Evolutionary conservation across 2,113 vertebrate genomes (phyloP).

Genomic region (Campylorhamphus procurvoides): DNA sequence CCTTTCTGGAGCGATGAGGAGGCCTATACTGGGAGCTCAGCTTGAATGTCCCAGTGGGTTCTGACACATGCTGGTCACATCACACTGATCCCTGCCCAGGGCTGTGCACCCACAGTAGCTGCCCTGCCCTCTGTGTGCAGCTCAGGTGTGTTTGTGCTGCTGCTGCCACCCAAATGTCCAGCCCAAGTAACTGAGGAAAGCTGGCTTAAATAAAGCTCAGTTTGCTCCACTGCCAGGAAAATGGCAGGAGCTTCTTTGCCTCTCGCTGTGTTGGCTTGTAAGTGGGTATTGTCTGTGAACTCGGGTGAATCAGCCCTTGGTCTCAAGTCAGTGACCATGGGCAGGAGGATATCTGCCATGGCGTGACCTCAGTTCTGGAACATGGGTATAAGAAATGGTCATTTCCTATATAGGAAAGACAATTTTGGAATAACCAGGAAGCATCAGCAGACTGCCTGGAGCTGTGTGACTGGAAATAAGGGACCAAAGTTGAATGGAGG

Average conservation of each 20-base stretch:
- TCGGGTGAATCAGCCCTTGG: not conserved
- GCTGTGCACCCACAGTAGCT: not conserved
- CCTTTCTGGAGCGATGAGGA: not conserved
- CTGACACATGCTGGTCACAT: fast-evolving
- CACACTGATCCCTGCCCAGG: fast-evolving
- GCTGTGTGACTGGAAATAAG: not conserved
- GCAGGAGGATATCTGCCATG: not conserved
- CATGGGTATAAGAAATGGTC: not conserved
- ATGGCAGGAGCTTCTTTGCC: not conserved
- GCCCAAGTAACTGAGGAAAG: not conserved
- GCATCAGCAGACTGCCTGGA: not conserved
- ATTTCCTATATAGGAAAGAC: not conserved
- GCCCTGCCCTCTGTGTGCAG: not conserved
- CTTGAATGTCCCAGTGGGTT: not conserved
- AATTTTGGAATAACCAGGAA: not conserved
- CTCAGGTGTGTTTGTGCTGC: not conserved
- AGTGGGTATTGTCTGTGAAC: not conserved
- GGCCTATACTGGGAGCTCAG: not conserved
- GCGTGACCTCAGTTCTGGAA: not conserved
- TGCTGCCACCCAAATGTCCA: not conserved
- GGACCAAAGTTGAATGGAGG: not conserved
- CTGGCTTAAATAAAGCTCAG: not conserved
- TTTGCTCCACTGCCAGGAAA: not conserved
- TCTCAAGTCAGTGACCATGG: not conserved
- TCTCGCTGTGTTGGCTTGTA: fast-evolving